A percentile compares a stretch with the other conserved stretches of the same genome.
phyloP scores from a whole-genome alignment of 2,888 invertebrate genomes.

The Tenthredo distinguenda region DNA sequence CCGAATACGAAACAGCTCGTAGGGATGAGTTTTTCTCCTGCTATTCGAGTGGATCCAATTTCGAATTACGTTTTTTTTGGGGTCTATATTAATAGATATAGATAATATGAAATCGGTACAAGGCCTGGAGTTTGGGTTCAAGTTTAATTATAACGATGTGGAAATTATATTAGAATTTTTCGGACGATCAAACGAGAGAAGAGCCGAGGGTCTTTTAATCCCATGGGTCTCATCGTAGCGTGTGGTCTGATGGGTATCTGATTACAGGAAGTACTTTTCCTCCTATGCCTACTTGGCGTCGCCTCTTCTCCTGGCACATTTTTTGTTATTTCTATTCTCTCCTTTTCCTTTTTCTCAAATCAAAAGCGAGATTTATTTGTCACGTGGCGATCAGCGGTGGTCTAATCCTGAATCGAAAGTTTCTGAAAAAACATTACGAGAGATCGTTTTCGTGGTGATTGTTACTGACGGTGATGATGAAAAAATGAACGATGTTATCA shows the following conservation, averaged over 20 bases:
- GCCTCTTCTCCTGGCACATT: not conserved
- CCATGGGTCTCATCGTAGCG: constrained; percentile 48
- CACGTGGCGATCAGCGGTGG: not conserved
- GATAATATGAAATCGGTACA: not conserved
- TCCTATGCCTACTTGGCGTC: constrained; percentile 21
- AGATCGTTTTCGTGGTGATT: not conserved
- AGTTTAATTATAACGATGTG: not conserved
- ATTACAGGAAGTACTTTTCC: constrained; percentile 49
- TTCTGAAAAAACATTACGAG: not conserved
- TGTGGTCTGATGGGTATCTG: constrained; percentile 50
- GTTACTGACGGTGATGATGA: not conserved
- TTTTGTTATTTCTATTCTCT: not conserved
- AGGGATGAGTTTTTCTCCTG: too few species aligned
- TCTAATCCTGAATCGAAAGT: not conserved
- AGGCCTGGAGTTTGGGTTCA: not conserved
- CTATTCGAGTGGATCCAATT: not conserved
- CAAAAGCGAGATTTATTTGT: not conserved
- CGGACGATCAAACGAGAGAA: constrained; percentile 27
- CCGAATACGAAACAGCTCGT: too few species aligned
- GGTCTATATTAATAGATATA: not conserved
- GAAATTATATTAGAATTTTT: constrained; percentile 23
- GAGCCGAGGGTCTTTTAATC: constrained; percentile 12
- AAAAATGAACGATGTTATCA: not conserved
- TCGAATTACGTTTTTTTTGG: not conserved
- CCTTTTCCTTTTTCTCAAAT: not conserved